Conservation (phyloP, 2,113 vertebrate genomes). For the Natator depressus region DNA sequence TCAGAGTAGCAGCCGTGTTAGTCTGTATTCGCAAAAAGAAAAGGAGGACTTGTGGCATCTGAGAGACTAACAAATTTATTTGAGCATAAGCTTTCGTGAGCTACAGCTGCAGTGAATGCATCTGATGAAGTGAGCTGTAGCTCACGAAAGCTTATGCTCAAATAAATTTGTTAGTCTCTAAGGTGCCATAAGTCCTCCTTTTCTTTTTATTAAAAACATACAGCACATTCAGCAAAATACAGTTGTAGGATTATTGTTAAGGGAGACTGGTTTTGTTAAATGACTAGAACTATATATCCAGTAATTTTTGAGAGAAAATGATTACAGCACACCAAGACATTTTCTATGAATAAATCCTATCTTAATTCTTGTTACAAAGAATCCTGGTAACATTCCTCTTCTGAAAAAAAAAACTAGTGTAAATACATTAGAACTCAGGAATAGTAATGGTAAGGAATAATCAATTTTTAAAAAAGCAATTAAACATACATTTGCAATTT, state of each 20-base stretch:
- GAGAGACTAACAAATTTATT: too few species aligned
- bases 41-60: too few species aligned
- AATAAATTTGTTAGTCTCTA: too few species aligned
- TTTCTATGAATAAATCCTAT: neutral
- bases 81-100: too few species aligned
- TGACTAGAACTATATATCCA: neutral
- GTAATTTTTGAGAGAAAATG: constrained; percentile 3
- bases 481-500: neutral
- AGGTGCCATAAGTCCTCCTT: too few species aligned
- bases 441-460: neutral
- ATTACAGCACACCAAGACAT: neutral
- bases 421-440: neutral
- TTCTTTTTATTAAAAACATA: neutral
- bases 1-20: too few species aligned
- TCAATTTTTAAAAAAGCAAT: neutral
- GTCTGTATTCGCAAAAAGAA: too few species aligned
- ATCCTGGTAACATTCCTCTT: neutral
- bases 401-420: neutral
- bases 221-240: neutral
- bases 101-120: too few species aligned
- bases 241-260: neutral
- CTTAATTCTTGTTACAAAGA: neutral
- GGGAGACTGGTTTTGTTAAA: constrained; percentile 12
- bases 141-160: too few species aligned
- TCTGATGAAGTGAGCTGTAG: too few species aligned